Evolutionary conservation across 2,888 invertebrate genomes (phyloP), one percentile per base, ranked within the genome.

Genomic region (Troides helena): DNA sequence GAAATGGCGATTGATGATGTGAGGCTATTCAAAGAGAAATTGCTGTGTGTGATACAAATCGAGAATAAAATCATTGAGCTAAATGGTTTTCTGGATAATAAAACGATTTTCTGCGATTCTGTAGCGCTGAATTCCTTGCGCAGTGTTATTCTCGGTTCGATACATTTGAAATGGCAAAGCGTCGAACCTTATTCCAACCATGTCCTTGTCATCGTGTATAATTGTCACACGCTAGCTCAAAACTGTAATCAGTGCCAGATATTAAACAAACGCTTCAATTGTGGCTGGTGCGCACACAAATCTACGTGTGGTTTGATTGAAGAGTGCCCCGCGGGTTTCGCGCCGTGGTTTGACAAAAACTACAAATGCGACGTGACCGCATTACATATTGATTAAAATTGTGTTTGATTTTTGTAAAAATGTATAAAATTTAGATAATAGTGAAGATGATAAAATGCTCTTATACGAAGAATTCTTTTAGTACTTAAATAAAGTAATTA

Each of bases 161-260:
- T 78, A 30, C 75, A 75, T 53, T 62, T 85, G 21, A 63, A 77
- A 14, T 83, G 82, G 83, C 81, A 82, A 0, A 80, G 83, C 30
- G 77, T 75, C 4, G 80, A 82, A 43, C 83, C 82, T 10, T 76
- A 75, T 60, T 84, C 85, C 0, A 85, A 85, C 65, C 73, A 77
- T 67, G 61, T 84, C 5, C 72, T 83, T 6, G 60, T 85, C 8
- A 72, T 79, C 7, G 76, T 81, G 2, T 84, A 81, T 46, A 75
- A 74, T 18, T 84, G 85, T 64, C 74, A 74, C 10, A 58, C 43
- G 7, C 75, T 81, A 72, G 79, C 79, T 0, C 63, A 59, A 2
- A 73, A 66, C 21, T 81, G 80, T 53, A 21, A 69, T 1, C 74
- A 75, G 12, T 82, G 82, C 57, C 76, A 77, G 62, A 68, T 64